phyloP scores from a whole-genome alignment of 2,113 vertebrate species.

The Catharus bicknelli region DNA sequence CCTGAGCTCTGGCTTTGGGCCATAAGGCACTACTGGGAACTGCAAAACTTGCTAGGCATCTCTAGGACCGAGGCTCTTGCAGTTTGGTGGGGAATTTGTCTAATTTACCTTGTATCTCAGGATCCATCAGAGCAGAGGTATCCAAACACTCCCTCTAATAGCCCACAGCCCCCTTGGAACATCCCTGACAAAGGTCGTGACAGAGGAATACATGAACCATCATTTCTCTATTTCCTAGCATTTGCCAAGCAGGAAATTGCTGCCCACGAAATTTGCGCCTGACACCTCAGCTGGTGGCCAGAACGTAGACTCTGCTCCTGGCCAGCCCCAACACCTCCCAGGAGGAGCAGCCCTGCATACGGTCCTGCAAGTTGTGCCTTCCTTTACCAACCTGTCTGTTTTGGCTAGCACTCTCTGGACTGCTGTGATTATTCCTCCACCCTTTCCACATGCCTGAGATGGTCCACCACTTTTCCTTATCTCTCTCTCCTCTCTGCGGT shows the following conservation, averaged over 20 bases:
- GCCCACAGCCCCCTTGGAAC: not conserved
- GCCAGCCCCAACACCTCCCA: fast-evolving
- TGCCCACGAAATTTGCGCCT: fast-evolving
- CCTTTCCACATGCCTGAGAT: fast-evolving
- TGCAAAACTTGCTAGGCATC: not conserved
- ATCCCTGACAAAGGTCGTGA: not conserved
- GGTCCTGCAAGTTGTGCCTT: fast-evolving
- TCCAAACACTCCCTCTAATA: not conserved
- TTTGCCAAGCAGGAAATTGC: not conserved
- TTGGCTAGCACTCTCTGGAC: not conserved
- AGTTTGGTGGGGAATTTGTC: not conserved
- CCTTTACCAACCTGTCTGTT: not conserved
- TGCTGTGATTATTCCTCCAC: not conserved
- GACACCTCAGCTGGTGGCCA: not conserved
- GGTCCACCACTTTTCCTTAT: not conserved
- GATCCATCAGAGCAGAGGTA: not conserved
- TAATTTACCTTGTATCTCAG: not conserved
- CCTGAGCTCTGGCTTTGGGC: not conserved
- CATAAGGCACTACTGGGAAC: fast-evolving
- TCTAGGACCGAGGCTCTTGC: not conserved
- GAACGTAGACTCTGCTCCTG: fast-evolving
- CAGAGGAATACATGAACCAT: not conserved
- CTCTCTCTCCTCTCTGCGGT: not conserved
- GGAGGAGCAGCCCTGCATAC: not conserved
- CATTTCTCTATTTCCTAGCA: not conserved